Base-by-base conservation (phyloP, 2,797 vertebrate genomes). In the Myotis myotis region DNA sequence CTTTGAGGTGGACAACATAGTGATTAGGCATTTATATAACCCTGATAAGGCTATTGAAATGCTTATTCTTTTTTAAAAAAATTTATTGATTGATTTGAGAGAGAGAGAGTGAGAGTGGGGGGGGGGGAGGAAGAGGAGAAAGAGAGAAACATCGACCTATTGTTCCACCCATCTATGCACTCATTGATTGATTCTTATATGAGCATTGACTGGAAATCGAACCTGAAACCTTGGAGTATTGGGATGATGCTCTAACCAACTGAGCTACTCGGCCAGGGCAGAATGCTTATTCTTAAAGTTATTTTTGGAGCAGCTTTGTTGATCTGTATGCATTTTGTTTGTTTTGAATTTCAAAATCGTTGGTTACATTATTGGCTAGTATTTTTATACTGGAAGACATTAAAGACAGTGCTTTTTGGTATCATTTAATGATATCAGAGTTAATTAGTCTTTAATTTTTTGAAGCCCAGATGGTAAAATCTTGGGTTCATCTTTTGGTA, bases 261-360 rank as follows among this genome's bases (percentile, higher is more conserved):
- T n/a, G 11, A 76, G 47, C 41, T 44, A 5, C 6, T 13, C 11
- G 7, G 30, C n/a, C 74, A 76, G 19, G 13, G 47, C 19, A 22
- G 44, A 82, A 49, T 83, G 41, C 55, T 94, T 36, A 38, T 28
- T 49, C 36, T 92, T 92, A 81, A 66, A 25, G 41, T 53, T 79
- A 23, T 22, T 88, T 94, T 95, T 55, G 44, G 38, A 93, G 38
- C 41, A 79, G 9, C 17, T 93, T 93, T 87, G n/a, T 91, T 95
- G 44, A 92, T 53, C 81, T 87, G 57, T 80, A 60, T 89, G n/a
- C 15, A 64, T 33, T 94, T 92, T 89, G 25, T 82, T 85, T 71
- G 6, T 92, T 87, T 89, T 96, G 9, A 93, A 79, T 92, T 96
- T 95, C 38, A 87, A 28, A 86, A 89, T 64, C 72, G 74, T 23